A percentile compares a stretch with the other conserved stretches of the same genome.
phyloP scores from a whole-genome alignment of 2,888 invertebrate species.

The Rhingia campestris region DNA sequence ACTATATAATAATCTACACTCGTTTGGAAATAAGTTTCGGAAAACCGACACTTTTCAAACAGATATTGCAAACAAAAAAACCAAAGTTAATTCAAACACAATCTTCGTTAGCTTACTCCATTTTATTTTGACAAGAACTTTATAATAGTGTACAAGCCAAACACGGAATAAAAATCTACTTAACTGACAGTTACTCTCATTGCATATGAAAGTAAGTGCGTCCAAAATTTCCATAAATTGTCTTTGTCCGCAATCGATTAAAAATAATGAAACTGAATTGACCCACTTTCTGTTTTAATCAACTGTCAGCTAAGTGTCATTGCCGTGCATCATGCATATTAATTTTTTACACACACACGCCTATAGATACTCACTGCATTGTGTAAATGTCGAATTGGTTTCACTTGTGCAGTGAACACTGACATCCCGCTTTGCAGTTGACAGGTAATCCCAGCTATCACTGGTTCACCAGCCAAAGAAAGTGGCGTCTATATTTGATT shows the following conservation, averaged over 20 bases:
- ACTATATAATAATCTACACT: too few species aligned
- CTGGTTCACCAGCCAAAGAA: neutral
- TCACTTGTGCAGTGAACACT: neutral
- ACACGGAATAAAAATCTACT: neutral
- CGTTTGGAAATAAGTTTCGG: too few species aligned
- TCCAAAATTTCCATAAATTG: constrained; percentile 31
- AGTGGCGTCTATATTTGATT: neutral
- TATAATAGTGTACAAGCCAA: neutral
- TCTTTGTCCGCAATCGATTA: constrained; percentile 14
- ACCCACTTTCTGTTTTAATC: constrained; percentile 23
- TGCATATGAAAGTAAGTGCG: neutral
- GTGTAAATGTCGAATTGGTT: neutral
- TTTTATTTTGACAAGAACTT: too few species aligned
- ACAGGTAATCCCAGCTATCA: neutral
- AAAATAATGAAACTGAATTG: constrained; percentile 40
- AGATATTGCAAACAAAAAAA: too few species aligned
- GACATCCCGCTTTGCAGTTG: constrained; percentile 1
- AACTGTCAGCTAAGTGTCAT: constrained; percentile 29
- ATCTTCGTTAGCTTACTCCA: too few species aligned
- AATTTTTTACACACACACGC: neutral
- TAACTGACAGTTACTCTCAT: neutral
- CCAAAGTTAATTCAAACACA: too few species aligned
- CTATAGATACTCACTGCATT: neutral
- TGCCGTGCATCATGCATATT: neutral
- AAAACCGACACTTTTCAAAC: too few species aligned